Percentiles rank a stretch among this genome's conserved stretches.
Conservation (phyloP, 2,888 invertebrate species). For the Epinotia ramella region DNA sequence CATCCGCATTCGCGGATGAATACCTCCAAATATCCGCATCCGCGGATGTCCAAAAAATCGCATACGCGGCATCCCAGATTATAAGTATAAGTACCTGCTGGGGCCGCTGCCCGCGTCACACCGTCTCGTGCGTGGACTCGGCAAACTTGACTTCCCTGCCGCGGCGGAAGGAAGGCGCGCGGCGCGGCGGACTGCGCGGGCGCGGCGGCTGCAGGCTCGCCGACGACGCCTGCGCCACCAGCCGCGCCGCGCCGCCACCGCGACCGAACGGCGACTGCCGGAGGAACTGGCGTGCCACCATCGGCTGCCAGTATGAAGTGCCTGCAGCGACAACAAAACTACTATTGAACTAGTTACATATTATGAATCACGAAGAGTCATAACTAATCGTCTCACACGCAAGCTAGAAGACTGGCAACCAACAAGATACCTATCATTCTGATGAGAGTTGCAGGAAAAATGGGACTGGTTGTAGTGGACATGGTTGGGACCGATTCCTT, state of each 20-base stretch:
- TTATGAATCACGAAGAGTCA: no score
- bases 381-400: no score
- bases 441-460: no score
- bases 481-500: no score
- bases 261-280: slow-evolving; percentile 87
- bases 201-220: slow-evolving; percentile 77
- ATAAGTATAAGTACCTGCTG: slow-evolving; percentile 60
- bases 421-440: no score
- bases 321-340: slow-evolving; percentile 55
- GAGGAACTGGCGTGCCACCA: slow-evolving; percentile 90
- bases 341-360: background rate
- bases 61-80: no score
- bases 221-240: slow-evolving; percentile 76
- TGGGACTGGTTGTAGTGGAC: no score
- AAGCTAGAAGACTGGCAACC: no score
- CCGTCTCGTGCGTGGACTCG: slow-evolving; percentile 66
- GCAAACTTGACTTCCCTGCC: slow-evolving; percentile 84
- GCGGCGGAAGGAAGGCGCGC: slow-evolving; percentile 77
- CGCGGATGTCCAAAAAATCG: no score
- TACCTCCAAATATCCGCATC: no score
- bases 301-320: slow-evolving; percentile 87
- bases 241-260: slow-evolving; percentile 64
- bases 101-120: slow-evolving; percentile 84
- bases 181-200: slow-evolving; percentile 71
- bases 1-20: no score